These are phyloP conservation scores for Aleiodes leptofemur DNA, from an alignment of 2,888 invertebrate species.

Conservation along the genomic window DNA sequence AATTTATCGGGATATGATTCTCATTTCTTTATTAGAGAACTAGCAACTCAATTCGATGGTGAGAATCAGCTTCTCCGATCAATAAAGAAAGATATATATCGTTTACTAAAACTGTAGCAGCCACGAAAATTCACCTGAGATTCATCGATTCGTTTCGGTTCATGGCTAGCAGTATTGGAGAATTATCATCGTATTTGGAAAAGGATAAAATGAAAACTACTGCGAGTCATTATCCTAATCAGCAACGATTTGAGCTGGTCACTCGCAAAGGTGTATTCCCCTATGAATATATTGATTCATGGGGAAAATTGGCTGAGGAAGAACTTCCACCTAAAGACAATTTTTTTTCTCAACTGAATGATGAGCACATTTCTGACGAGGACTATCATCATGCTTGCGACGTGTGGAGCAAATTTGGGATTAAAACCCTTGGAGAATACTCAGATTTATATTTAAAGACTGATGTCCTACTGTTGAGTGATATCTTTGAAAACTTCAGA, in stretches of 20 bases:
- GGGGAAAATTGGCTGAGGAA: too few species aligned
- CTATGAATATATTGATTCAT: too few species aligned
- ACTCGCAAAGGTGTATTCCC: too few species aligned
- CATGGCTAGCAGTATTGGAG: not conserved
- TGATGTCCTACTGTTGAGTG: constrained; percentile 35
- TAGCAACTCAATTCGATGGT: not conserved
- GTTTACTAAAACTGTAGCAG: not conserved
- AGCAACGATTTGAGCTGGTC: too few species aligned
- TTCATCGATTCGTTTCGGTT: constrained; percentile 6
- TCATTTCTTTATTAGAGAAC: too few species aligned
- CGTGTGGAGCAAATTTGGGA: constrained; percentile 33
- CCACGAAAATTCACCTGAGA: not conserved
- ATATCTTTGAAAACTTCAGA: constrained; percentile 53
- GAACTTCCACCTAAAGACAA: too few species aligned
- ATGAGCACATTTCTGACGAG: constrained; percentile 47
- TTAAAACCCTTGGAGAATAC: constrained; percentile 20
- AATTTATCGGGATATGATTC: not conserved
- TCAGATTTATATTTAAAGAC: constrained; percentile 32
- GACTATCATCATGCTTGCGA: constrained; percentile 32
- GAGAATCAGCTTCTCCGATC: not conserved
- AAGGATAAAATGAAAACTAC: not conserved
- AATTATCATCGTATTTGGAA: not conserved
- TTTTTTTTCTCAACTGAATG: too few species aligned
- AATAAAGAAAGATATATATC: constrained; percentile 2
- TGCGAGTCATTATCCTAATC: not conserved